Evolutionary conservation across 2,797 vertebrate species (phyloP).

Genomic region (Toxotes lorentzi): DNA sequence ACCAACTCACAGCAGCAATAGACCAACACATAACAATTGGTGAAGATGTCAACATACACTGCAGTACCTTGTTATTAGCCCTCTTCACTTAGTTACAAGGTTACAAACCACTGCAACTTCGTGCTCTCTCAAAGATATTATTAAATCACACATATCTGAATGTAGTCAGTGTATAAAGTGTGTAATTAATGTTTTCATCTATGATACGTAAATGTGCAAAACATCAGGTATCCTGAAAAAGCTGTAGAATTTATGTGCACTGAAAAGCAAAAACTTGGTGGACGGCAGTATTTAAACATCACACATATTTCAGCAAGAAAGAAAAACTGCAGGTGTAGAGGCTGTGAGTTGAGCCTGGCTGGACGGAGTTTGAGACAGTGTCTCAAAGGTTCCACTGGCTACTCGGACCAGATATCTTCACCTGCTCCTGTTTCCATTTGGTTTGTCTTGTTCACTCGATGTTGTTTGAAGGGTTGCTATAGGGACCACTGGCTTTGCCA

Average conservation of each 20-base stretch:
- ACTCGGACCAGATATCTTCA: conserved; percentile 45
- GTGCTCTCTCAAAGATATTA: not conserved
- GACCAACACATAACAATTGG: conserved; percentile 53
- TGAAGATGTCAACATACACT: conserved; percentile 30
- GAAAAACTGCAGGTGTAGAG: conserved; percentile 1
- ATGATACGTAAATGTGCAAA: not conserved
- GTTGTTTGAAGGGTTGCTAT: conserved; percentile 79
- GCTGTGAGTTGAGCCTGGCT: conserved; percentile 6
- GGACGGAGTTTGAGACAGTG: conserved; percentile 42
- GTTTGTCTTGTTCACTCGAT: conserved; percentile 45
- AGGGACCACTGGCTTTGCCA: conserved; percentile 69
- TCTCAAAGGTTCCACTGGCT: conserved; percentile 49
- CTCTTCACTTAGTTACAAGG: not conserved
- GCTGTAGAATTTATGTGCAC: not conserved
- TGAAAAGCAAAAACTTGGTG: conserved; percentile 8
- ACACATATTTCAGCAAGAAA: not conserved
- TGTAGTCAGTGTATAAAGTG: not conserved
- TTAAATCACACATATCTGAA: not conserved
- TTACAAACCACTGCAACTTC: conserved; percentile 10
- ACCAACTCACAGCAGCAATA: conserved; percentile 49
- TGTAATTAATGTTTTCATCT: conserved; percentile 2
- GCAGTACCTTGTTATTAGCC: not conserved
- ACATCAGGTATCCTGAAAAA: not conserved
- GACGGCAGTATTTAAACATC: not conserved
- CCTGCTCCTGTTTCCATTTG: conserved; percentile 62